phyloP scores from a whole-genome alignment of 2,888 invertebrate species.

The Andrena praecox region DNA sequence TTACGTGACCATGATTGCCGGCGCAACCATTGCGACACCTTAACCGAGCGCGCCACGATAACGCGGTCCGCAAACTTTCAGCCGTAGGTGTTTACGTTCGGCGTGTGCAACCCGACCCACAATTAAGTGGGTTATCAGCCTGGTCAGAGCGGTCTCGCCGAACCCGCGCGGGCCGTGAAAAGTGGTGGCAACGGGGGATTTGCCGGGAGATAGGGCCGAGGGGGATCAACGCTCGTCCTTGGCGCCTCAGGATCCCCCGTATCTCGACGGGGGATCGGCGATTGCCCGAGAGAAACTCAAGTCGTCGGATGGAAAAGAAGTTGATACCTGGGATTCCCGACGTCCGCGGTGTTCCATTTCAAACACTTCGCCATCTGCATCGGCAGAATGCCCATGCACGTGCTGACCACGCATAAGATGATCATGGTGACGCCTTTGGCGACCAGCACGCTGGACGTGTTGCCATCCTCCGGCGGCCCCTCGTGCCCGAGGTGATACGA shows the following conservation, averaged over 20 bases:
- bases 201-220: background rate
- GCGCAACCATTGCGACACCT: background rate
- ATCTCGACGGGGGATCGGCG: background rate
- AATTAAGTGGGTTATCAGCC: slow-evolving; percentile 22
- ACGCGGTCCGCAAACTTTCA: slow-evolving; percentile 24
- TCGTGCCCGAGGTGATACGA: background rate
- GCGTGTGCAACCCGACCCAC: background rate
- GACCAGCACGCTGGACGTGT: slow-evolving; percentile 85
- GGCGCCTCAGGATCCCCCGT: background rate
- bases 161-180: background rate
- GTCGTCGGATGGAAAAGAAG: background rate
- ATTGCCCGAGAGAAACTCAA: background rate
- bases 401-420: slow-evolving; percentile 91
- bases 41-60: slow-evolving; percentile 23
- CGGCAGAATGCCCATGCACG: slow-evolving; percentile 91
- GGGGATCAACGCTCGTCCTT: background rate
- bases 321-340: slow-evolving; percentile 78
- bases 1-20: slow-evolving; percentile 15
- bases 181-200: background rate
- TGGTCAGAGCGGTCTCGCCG: background rate
- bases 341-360: slow-evolving; percentile 86
- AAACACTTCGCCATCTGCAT: slow-evolving; percentile 89
- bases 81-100: slow-evolving; percentile 4
- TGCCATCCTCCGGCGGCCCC: background rate
- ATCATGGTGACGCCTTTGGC: slow-evolving; percentile 93